These are phyloP conservation scores for Forbesichthys papilliferus DNA, from an alignment of 2,113 vertebrate species.

Conservation along the genomic window DNA sequence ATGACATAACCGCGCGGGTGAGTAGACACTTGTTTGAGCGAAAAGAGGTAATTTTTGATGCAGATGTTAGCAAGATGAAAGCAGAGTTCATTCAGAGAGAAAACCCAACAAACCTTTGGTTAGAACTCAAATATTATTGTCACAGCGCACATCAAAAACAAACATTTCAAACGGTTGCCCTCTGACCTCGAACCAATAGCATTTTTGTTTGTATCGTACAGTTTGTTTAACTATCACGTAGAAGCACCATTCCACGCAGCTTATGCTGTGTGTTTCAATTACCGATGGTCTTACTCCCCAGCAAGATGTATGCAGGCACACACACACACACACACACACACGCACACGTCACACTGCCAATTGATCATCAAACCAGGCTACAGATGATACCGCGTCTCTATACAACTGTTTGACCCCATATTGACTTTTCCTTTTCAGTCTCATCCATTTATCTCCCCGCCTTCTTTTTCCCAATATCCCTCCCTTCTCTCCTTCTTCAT, in stretches of 20 bases:
- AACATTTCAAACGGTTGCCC: slow-evolving; percentile 22
- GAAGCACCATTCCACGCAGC: neutral
- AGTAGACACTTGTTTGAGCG: slow-evolving; percentile 12
- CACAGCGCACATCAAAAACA: slow-evolving; percentile 21
- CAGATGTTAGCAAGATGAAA: slow-evolving; percentile 50
- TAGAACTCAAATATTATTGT: slow-evolving; percentile 32
- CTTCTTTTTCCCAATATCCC: slow-evolving; percentile 26
- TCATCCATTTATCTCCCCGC: slow-evolving; percentile 32
- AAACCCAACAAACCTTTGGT: slow-evolving; percentile 41
- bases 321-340: slow-evolving; percentile 10
- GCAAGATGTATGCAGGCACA: neutral
- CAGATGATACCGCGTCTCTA: slow-evolving; percentile 51
- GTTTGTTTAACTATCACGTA: neutral
- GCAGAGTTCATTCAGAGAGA: slow-evolving; percentile 34
- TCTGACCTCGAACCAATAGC: neutral
- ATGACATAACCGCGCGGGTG: slow-evolving; percentile 57
- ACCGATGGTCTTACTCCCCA: neutral
- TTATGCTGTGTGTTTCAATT: neutral
- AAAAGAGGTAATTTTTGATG: slow-evolving; percentile 57
- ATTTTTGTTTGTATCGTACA: slow-evolving; percentile 6
- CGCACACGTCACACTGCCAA: slow-evolving; percentile 28
- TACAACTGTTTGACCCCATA: slow-evolving; percentile 57
- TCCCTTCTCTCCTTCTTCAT: slow-evolving; percentile 24
- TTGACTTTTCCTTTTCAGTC: slow-evolving; percentile 30
- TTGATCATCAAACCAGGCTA: slow-evolving; percentile 55